Base-by-base conservation (phyloP, 2,113 vertebrate genomes). In the Hippocampus comes region DNA sequence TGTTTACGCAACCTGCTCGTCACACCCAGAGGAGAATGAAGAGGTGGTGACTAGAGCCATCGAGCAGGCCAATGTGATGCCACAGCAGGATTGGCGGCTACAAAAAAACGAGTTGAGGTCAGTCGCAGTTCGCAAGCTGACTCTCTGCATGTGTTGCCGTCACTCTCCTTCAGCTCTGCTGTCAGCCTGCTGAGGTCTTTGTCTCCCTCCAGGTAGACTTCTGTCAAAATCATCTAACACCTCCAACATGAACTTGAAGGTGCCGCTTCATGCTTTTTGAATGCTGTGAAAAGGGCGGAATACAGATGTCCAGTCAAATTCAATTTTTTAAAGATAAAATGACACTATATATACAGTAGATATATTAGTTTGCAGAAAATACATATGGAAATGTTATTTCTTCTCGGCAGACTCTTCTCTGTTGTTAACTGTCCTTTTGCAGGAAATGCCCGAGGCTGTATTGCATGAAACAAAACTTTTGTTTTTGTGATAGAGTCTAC, bases 11-110 rank as follows among this genome's bases (percentile, higher is more conserved):
- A 98, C 95, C 18, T 96, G 93, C 69, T 98, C 96, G 0, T 42
- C 93, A 63, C 93, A 94, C 83, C 78, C 90, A 64, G 93, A 96
- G 87, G 96, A 99, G 92, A 99, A 97, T 23, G 94, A 94, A 79
- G 82, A 74, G 18, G 87, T 96, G 43, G 88, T 97, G 77, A 87
- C 81, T 53, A 91, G 92, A 77, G 94, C 92, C 18, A 85, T 97
- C 83, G 85, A 93, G 67, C 84, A 78, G 80, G 68, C 74, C 75
- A 72, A 83, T 66, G 88, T 81, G 81, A 9, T 9, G 15, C 68
- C 64, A n/a, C 68, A 77, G 59, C 73, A 83, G 63, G 61, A 78
- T 51, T 82, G 82, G 61, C 81, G 86, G 78, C 23, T 67, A 57
- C 95, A 92, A 87, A 73, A 77, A 48, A 88, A 76, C 11, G 88